phyloP scores from a whole-genome alignment of 1,140 invertebrate species.

The Scylla paramamosain region DNA sequence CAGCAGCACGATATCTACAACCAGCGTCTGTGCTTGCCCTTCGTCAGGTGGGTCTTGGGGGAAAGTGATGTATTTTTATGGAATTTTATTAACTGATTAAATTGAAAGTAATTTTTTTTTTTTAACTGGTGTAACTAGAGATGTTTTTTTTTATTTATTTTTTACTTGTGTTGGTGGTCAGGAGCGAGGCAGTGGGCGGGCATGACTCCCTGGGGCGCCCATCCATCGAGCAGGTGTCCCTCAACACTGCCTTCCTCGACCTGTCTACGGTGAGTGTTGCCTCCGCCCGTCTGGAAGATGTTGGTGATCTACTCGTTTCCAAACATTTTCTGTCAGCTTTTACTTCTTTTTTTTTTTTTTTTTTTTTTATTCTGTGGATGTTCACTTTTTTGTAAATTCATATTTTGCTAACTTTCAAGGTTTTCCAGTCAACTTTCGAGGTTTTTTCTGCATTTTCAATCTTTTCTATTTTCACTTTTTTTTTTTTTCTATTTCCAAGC shows the following conservation, averaged over 20 bases:
- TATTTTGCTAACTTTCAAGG: too few species aligned
- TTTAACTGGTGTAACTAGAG: neutral
- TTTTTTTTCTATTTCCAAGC: neutral
- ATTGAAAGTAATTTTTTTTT: neutral
- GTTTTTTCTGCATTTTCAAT: too few species aligned
- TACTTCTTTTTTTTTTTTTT: neutral
- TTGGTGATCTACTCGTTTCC: neutral
- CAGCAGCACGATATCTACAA: neutral
- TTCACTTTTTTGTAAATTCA: too few species aligned
- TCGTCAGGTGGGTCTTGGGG: slow-evolving; percentile 41
- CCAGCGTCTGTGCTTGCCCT: slow-evolving; percentile 42
- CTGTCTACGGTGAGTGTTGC: slow-evolving; percentile 46
- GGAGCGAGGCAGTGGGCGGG: slow-evolving; percentile 44
- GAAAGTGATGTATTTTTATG: neutral
- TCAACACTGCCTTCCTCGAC: slow-evolving; percentile 58
- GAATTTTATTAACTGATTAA: neutral
- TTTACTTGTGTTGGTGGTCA: neutral
- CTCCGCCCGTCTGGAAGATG: neutral
- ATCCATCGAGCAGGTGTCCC: slow-evolving; percentile 36
- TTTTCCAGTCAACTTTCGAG: too few species aligned
- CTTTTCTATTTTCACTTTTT: slow-evolving; percentile 1
- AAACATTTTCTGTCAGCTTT: neutral
- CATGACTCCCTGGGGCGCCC: neutral
- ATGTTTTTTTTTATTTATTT: too few species aligned
- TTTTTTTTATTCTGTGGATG: neutral